Evolutionary conservation across 1,140 invertebrate genomes (phyloP), one percentile per base, ranked within the genome.

Genomic region (Thalassaphorura encarpata): DNA sequence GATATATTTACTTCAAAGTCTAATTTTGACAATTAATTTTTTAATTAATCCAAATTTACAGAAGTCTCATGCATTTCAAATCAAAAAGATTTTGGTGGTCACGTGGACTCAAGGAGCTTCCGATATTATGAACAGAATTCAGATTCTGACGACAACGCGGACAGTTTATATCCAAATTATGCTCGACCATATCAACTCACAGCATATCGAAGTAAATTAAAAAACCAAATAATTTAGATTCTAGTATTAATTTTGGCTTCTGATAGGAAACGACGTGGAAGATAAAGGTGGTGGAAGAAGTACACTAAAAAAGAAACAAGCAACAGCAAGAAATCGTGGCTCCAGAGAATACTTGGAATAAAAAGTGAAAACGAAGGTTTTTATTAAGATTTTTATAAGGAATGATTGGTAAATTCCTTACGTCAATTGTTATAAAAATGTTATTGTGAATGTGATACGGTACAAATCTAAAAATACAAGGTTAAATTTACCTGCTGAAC

Each of bases 71-170:
- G 45, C 43, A 41, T 53, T 8, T 36, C 42, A 4, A 52, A 6
- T 29, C 49, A 47, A 29, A 53, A 47, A 27, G 51, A 47, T 3
- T 52, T 33, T 31, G 27, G 33, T 23, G 28, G 5, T 33, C 21
- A 23, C 8, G n/a, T 26, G 36, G 39, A 28, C 5, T 19, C 48
- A 24, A 6, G 49, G 21, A 57, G 45, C 40, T 47, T 16, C 39
- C 42, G 8, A 4, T 48, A 58, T 33, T 58, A 43, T 48, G 41
- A 59, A 28, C 48, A 27, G 2, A 53, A 59, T 45, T 59, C 57
- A n/a, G 57, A 59, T 45, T 59, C 57, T 6, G 56, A 58, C 39
- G 57, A 59, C 13, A 59, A 23, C 8, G 43, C 45, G 18, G 56
- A 58, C 36, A 58, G 52, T 24, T 19, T 50, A 3, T 54, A 54